phyloP scores from a whole-genome alignment of 2,888 invertebrate genomes.

The Amiota communis region DNA sequence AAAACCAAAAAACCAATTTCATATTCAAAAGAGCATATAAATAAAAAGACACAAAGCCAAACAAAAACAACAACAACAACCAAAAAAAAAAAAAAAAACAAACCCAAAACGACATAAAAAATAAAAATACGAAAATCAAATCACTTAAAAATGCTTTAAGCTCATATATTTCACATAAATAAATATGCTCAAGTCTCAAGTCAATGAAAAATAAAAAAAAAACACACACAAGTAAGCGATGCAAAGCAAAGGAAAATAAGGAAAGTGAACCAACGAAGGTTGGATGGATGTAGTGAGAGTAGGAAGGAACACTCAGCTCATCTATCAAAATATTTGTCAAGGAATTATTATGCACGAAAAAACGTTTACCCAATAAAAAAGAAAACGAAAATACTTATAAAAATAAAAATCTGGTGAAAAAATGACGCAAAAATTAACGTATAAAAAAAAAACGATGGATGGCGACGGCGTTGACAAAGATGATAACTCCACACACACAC shows the following conservation, averaged over 20 bases:
- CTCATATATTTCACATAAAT: slow-evolving; percentile 1
- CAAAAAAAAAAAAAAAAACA: no score
- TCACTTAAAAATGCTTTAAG: background rate
- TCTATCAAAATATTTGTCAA: slow-evolving; percentile 50
- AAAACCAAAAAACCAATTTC: no score
- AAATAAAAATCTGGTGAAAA: slow-evolving; percentile 9
- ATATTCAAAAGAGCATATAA: no score
- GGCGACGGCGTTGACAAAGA: background rate
- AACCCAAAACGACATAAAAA: no score
- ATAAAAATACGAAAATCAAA: background rate
- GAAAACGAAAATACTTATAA: background rate
- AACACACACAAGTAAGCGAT: background rate
- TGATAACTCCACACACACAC: no score
- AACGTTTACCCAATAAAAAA: slow-evolving; percentile 20
- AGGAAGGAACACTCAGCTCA: slow-evolving; percentile 37
- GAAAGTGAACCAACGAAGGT: no score
- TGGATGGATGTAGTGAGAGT: no score
- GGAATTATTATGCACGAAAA: slow-evolving; percentile 15
- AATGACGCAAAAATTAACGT: slow-evolving; percentile 12
- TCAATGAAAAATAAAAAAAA: background rate
- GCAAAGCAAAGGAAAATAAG: no score
- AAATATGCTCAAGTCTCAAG: background rate
- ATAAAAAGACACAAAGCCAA: no score
- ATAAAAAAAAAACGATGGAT: slow-evolving; percentile 2
- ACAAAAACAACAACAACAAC: no score